Conservation (phyloP, 2,113 vertebrate genomes). For the Serilophus lunatus region DNA sequence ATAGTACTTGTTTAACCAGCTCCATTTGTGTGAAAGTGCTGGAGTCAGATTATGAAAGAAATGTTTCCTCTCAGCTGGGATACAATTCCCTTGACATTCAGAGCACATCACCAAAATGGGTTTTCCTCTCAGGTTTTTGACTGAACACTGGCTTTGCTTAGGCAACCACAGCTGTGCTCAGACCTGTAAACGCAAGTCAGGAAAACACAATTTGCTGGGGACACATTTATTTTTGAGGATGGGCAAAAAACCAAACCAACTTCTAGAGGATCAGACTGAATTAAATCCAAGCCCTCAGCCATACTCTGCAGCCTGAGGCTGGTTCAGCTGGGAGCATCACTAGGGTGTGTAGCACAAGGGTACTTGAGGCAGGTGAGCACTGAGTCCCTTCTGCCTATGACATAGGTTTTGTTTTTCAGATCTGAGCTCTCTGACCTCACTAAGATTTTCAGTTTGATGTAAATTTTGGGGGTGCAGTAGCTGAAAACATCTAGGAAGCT, state of each 20-base stretch:
- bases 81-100: not conserved
- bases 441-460: not conserved
- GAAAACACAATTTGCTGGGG: not conserved
- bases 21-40: not conserved
- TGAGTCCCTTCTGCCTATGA: not conserved
- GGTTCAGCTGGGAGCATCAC: not conserved
- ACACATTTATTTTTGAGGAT: not conserved
- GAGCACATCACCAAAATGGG: not conserved
- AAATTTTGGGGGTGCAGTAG: not conserved
- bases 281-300: not conserved
- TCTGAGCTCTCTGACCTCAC: not conserved
- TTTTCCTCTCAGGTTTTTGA: not conserved
- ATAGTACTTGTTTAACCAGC: not conserved
- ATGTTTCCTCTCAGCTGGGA: not conserved
- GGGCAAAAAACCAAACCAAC: not conserved
- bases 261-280: not conserved
- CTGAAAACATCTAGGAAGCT: not conserved
- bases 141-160: not conserved
- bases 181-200: not conserved
- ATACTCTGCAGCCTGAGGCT: not conserved
- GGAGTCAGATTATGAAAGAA: not conserved
- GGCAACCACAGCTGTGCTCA: not conserved
- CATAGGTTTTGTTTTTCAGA: not conserved
- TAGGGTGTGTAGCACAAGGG: rapidly evolving
- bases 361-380: not conserved